Evolutionary conservation across 2,888 invertebrate genomes (phyloP).

Genomic region (Brenthis daphne): DNA sequence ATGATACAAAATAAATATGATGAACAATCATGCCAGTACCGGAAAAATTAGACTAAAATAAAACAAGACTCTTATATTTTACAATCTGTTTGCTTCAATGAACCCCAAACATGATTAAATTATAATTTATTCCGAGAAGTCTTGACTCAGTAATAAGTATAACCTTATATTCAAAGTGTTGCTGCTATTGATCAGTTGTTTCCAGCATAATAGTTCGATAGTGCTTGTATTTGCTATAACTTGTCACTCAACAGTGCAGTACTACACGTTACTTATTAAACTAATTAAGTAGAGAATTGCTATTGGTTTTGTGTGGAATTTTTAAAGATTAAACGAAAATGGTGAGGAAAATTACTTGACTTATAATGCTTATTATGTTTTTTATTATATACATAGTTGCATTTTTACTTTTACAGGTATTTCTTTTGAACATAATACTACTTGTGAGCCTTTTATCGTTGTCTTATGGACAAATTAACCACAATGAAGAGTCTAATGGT

Average conservation of each 20-base stretch:
- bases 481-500: background rate
- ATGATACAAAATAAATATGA: too few species aligned
- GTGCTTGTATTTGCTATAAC: background rate
- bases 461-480: background rate
- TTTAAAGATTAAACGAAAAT: too few species aligned
- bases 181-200: slow-evolving; percentile 10
- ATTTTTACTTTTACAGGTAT: slow-evolving; percentile 22
- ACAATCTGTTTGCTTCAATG: slow-evolving; percentile 6
- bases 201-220: slow-evolving; percentile 3
- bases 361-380: background rate
- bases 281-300: too few species aligned
- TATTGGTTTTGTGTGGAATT: too few species aligned
- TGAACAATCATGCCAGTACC: too few species aligned
- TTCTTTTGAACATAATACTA: background rate
- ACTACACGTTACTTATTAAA: background rate
- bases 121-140: slow-evolving; percentile 21
- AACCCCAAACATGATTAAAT: slow-evolving; percentile 12
- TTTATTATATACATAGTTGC: background rate
- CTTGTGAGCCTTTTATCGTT: background rate
- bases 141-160: slow-evolving; percentile 12
- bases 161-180: slow-evolving; percentile 5
- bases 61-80: background rate
- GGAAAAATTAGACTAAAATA: too few species aligned
- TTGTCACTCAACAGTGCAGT: background rate
- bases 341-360: too few species aligned